These are phyloP conservation scores for Pachyrhynchus sulphureomaculatus DNA, from an alignment of 1,140 invertebrate genomes.

Conservation along the genomic window DNA sequence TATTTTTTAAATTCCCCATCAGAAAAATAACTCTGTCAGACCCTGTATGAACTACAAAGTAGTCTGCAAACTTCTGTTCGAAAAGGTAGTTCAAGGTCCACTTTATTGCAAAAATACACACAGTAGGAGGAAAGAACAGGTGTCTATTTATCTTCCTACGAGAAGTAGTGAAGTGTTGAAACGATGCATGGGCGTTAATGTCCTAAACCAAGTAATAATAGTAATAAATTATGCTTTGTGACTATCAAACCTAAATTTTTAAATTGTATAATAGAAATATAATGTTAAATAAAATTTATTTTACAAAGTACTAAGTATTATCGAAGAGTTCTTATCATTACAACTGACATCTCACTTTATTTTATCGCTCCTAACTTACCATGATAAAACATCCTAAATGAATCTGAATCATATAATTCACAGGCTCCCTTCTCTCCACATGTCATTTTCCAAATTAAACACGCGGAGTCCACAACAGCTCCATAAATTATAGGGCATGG, in stretches of 20 bases:
- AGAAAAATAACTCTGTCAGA: too few relatives aligned
- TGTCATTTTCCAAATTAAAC: slow-evolving; percentile 81
- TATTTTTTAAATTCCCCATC: too few relatives aligned
- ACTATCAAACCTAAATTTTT: neutral
- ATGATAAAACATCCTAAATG: slow-evolving; percentile 82
- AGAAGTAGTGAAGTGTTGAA: neutral
- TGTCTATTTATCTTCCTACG: slow-evolving; percentile 8
- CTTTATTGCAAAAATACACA: neutral
- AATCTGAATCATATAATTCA: slow-evolving; percentile 80
- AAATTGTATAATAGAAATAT: neutral
- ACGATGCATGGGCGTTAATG: neutral
- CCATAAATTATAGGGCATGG: slow-evolving; percentile 92
- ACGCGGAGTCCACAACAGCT: slow-evolving; percentile 87
- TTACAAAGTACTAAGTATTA: too few relatives aligned
- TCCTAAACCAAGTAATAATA: neutral
- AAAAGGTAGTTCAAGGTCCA: neutral
- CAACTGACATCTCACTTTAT: neutral
- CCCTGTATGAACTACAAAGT: too few relatives aligned
- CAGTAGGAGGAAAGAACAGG: slow-evolving; percentile 4
- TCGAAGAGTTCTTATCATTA: too few relatives aligned
- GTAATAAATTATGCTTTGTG: neutral
- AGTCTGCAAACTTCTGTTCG: neutral
- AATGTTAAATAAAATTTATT: neutral
- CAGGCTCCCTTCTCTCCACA: slow-evolving; percentile 81
- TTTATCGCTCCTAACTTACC: slow-evolving; percentile 58